Evolutionary conservation across 2,797 vertebrate species (phyloP).

Genomic region (Prionace glauca): DNA sequence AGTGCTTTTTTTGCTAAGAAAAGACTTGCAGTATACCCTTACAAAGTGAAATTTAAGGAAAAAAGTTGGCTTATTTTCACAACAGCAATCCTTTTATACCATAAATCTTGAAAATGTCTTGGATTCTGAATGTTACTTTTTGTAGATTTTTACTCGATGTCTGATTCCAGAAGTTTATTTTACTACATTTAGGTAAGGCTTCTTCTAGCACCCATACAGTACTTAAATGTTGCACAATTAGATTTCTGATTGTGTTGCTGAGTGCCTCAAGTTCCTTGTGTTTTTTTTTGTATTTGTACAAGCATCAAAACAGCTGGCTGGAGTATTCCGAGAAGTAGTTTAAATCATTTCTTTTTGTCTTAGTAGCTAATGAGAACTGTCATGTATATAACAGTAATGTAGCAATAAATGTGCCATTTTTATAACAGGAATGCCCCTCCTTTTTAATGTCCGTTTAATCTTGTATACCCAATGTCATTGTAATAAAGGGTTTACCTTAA

Average conservation of each 20-base stretch:
- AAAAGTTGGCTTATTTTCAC: constrained; percentile 53
- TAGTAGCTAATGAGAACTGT: constrained; percentile 85
- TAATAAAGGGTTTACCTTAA: constrained; percentile 55
- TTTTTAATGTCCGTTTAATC: constrained; percentile 68
- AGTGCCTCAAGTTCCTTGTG: constrained; percentile 71
- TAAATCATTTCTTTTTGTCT: constrained; percentile 59
- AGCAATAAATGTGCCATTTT: constrained; percentile 93
- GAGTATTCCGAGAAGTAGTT: constrained; percentile 60
- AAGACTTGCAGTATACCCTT: constrained; percentile 48
- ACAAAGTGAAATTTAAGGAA: constrained; percentile 39
- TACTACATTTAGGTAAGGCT: constrained; percentile 36
- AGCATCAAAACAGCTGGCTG: constrained; percentile 62
- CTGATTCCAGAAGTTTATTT: constrained; percentile 38
- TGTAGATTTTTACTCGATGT: constrained; percentile 55
- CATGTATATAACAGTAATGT: constrained; percentile 88
- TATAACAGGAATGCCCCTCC: constrained; percentile 70
- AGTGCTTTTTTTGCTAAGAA: constrained; percentile 42
- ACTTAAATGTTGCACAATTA: constrained; percentile 53
- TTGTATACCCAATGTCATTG: constrained; percentile 63
- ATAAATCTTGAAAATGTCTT: constrained; percentile 64
- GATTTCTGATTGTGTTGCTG: constrained; percentile 66
- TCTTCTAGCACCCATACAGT: constrained; percentile 41
- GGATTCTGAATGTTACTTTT: constrained; percentile 65
- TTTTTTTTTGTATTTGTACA: constrained; percentile 61
- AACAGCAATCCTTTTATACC: constrained; percentile 55